Evolutionary conservation across 1,140 invertebrate genomes (phyloP).

Genomic region (Macrobrachium rosenbergii): DNA sequence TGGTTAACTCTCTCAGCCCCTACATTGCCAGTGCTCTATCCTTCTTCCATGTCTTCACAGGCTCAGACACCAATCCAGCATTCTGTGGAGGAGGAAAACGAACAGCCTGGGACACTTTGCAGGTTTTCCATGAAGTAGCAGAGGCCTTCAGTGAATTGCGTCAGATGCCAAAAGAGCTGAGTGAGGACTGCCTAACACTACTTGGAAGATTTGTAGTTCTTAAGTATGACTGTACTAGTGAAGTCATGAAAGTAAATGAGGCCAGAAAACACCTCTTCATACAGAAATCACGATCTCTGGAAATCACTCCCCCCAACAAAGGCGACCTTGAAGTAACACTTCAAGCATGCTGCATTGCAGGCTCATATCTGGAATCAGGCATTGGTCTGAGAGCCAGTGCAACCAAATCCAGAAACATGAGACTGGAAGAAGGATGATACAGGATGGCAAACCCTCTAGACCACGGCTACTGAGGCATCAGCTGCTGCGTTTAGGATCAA

Average conservation of each 20-base stretch:
- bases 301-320: background rate
- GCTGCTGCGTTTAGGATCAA: background rate
- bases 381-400: background rate
- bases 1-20: too few relatives aligned
- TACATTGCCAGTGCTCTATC: too few relatives aligned
- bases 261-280: conserved; percentile 15
- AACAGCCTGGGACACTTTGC: too few relatives aligned
- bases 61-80: too few relatives aligned
- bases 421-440: background rate
- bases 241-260: background rate
- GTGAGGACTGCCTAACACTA: background rate
- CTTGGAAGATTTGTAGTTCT: conserved; percentile 17
- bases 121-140: too few relatives aligned
- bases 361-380: conserved; percentile 8
- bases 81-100: too few relatives aligned
- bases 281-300: background rate
- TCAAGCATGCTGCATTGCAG: conserved; percentile 2
- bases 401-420: background rate
- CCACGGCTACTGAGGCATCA: background rate
- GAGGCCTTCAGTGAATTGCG: background rate
- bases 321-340: background rate
- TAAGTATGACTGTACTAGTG: background rate
- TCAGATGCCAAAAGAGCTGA: background rate
- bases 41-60: too few relatives aligned
- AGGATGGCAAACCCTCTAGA: background rate